phyloP scores from a whole-genome alignment of 1,140 invertebrate genomes.

The Drosophila sucinea region DNA sequence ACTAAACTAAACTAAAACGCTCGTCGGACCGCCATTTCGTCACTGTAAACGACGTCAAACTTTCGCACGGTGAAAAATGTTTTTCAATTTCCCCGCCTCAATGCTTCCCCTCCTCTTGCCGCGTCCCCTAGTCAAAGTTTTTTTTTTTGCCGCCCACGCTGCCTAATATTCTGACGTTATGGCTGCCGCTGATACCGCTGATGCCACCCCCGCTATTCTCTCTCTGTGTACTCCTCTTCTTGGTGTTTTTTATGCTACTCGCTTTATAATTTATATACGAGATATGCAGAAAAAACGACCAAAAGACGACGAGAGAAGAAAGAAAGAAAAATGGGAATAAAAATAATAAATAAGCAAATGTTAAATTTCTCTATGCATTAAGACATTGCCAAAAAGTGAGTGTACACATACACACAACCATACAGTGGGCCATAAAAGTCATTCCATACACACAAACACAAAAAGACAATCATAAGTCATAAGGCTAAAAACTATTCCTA shows the following conservation, averaged over 20 bases:
- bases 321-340: slow-evolving; percentile 45
- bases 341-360: slow-evolving; percentile 23
- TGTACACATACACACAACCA: slow-evolving; percentile 30
- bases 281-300: slow-evolving; percentile 41
- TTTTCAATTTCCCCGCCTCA: slow-evolving; percentile 60
- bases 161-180: slow-evolving; percentile 57
- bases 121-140: background rate
- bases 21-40: slow-evolving; percentile 53
- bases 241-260: slow-evolving; percentile 59
- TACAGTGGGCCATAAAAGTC: slow-evolving; percentile 68
- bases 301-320: background rate
- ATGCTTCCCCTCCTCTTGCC: slow-evolving; percentile 22
- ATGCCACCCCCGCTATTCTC: background rate
- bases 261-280: slow-evolving; percentile 70
- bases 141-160: slow-evolving; percentile 29
- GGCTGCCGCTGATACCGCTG: slow-evolving; percentile 3
- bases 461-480: slow-evolving; percentile 57
- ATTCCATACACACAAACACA: slow-evolving; percentile 40
- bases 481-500: slow-evolving; percentile 58
- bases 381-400: slow-evolving; percentile 16
- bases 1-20: slow-evolving; percentile 46
- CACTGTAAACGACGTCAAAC: slow-evolving; percentile 78
- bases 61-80: slow-evolving; percentile 75
- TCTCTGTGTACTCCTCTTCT: slow-evolving; percentile 15
- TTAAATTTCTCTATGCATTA: slow-evolving; percentile 13